Percentiles rank a stretch among this genome's conserved stretches.
These are phyloP conservation scores for Ctenopoma multispine DNA, from an alignment of 2,797 vertebrate genomes.

Conservation along the genomic window DNA sequence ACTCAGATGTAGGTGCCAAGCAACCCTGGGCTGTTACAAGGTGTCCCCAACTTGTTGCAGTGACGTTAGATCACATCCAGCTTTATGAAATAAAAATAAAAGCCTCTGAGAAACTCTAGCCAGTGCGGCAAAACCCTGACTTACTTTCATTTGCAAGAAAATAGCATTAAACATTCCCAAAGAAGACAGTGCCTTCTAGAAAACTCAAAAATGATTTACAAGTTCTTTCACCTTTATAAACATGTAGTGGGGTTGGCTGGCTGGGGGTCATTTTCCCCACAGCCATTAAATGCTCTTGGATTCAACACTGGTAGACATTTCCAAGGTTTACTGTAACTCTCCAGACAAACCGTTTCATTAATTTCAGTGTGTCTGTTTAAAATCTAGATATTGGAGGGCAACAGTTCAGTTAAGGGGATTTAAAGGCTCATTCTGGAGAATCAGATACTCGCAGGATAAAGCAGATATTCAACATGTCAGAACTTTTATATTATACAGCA, in stretches of 20 bases:
- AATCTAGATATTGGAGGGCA: constrained; percentile 58
- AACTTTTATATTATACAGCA: constrained; percentile 59
- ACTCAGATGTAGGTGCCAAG: constrained; percentile 6
- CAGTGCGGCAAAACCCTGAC: constrained; percentile 26
- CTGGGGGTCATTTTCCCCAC: not conserved
- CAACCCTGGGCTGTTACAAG: constrained; percentile 4
- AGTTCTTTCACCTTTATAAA: constrained; percentile 58
- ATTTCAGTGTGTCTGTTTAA: constrained; percentile 48
- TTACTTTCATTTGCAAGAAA: constrained; percentile 41
- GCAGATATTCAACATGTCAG: constrained; percentile 59
- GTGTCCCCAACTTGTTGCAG: constrained; percentile 18
- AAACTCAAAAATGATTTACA: constrained; percentile 38
- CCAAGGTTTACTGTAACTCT: constrained; percentile 40
- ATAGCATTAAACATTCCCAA: constrained; percentile 41
- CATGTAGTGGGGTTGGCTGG: not conserved
- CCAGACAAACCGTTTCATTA: constrained; percentile 34
- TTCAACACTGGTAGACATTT: constrained; percentile 27
- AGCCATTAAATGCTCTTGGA: constrained; percentile 21
- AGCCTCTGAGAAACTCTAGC: constrained; percentile 16
- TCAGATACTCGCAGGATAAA: constrained; percentile 16
- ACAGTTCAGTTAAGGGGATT: constrained; percentile 31
- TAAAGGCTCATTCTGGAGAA: constrained; percentile 45
- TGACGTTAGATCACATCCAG: constrained; percentile 22
- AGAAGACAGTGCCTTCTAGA: constrained; percentile 12
- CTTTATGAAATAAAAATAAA: constrained; percentile 33